Evolutionary conservation across 2,888 invertebrate genomes (phyloP).

Genomic region (Acanthosepion pharaonis): DNA sequence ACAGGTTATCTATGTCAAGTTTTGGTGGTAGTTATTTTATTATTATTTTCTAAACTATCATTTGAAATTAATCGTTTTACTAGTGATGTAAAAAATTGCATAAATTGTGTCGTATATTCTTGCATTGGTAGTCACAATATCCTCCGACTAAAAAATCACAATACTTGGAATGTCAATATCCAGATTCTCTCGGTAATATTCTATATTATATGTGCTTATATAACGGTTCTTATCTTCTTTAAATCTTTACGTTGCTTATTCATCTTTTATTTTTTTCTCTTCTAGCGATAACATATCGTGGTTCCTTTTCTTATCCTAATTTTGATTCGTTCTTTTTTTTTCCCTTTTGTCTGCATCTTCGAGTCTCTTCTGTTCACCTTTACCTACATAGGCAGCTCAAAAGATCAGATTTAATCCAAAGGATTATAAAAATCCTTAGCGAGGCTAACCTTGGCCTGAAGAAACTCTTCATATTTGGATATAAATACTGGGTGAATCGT

Average conservation of each 20-base stretch:
- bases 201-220: no score
- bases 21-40: no score
- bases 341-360: background rate
- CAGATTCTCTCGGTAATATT: background rate
- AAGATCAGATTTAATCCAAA: background rate
- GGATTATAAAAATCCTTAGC: background rate
- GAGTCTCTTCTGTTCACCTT: background rate
- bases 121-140: no score
- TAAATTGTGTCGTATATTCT: no score
- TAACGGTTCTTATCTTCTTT: no score
- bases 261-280: background rate
- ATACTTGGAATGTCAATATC: background rate
- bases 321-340: background rate
- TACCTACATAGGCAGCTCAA: background rate
- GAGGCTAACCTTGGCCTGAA: background rate
- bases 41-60: no score
- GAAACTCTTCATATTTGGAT: background rate
- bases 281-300: background rate
- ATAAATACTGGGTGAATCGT: background rate
- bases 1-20: no score
- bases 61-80: no score
- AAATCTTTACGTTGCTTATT: background rate
- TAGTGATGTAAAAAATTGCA: no score
- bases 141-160: no score
- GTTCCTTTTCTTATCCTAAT: background rate